Percentiles rank a stretch among this genome's conserved stretches.
These are phyloP conservation scores for Gryllus longicercus DNA, from an alignment of 2,888 invertebrate genomes.

Conservation along the genomic window DNA sequence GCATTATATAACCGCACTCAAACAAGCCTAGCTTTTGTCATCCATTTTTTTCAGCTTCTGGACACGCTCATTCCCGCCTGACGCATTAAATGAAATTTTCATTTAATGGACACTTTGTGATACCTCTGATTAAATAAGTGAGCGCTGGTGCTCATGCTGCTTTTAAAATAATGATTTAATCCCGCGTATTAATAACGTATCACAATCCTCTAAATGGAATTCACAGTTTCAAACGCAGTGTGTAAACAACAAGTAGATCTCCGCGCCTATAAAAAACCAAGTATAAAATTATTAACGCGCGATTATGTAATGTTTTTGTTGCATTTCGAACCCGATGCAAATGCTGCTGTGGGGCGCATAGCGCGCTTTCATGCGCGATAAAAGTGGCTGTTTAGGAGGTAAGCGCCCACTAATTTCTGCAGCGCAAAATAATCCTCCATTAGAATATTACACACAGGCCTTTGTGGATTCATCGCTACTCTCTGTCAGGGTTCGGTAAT, in stretches of 20 bases:
- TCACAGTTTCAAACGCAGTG: background rate
- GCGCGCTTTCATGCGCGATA: background rate
- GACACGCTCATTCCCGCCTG: background rate
- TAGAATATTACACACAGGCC: background rate
- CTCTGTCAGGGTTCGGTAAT: constrained; percentile 6
- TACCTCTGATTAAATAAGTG: constrained; percentile 2
- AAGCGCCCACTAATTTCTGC: background rate
- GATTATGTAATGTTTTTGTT: background rate
- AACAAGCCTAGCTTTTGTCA: too few relatives aligned
- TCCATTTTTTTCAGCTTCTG: too few relatives aligned
- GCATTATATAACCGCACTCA: too few relatives aligned
- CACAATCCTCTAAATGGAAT: constrained; percentile 17
- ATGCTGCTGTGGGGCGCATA: background rate
- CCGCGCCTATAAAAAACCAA: background rate
- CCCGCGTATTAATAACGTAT: constrained; percentile 17
- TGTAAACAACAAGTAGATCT: constrained; percentile 17
- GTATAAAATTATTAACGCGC: constrained; percentile 5
- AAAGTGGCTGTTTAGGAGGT: background rate
- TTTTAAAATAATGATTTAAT: constrained; percentile 17
- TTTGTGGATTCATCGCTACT: constrained; percentile 7
- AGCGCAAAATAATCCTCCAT: constrained; percentile 17
- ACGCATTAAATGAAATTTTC: background rate
- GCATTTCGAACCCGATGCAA: background rate
- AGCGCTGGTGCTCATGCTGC: background rate
- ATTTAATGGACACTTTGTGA: background rate